Evolutionary conservation across 2,113 vertebrate species (phyloP), one percentile per base, ranked within the genome.

Genomic region (Larimichthys crocea): DNA sequence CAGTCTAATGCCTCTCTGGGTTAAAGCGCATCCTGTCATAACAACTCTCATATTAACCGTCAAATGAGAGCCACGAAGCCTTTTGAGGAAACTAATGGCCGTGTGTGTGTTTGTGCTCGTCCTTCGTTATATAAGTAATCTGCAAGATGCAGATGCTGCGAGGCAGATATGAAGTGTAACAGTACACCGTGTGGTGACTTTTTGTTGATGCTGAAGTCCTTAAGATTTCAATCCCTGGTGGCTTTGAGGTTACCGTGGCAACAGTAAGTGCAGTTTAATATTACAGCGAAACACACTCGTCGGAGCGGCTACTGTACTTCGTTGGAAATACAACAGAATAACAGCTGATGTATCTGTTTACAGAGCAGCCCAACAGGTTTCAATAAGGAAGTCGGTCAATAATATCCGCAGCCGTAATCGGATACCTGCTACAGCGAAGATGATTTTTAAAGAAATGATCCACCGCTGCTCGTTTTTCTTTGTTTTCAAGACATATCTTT

Each of bases 21-120:
- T 49, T 19, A 61, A 79, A 67, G 66, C 22, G 35, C 66, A 26
- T 72, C 16, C 48, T 70, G 60, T 80, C 56, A 60, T 56, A 77
- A 65, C 53, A 46, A 35, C 35, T 79, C 46, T 26, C 20, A 14
- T 26, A 40, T 63, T 59, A 29, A 3, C 19, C 49, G 22, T 15
- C 49, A 64, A 55, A 44, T 55, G 20, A 83, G 67, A 67, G 24
- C 61, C 46, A 11, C 35, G 10, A 60, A 35, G 29, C 49, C 10
- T 10, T 50, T 60, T 40, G 7, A 7, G 22, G 61, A 55, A 56
- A 14, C 31, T 29, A 64, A 64, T 10, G 42, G 1, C 64, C 42
- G 19, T 5, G n/a, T 11, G 9, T 64, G 44, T 64, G 31, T 31
- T 31, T 42, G 5, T 46, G 67, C 6, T 31, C 46, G 1, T 5